Conservation (phyloP, 2,113 vertebrate species). For the Crotalus helleri region DNA sequence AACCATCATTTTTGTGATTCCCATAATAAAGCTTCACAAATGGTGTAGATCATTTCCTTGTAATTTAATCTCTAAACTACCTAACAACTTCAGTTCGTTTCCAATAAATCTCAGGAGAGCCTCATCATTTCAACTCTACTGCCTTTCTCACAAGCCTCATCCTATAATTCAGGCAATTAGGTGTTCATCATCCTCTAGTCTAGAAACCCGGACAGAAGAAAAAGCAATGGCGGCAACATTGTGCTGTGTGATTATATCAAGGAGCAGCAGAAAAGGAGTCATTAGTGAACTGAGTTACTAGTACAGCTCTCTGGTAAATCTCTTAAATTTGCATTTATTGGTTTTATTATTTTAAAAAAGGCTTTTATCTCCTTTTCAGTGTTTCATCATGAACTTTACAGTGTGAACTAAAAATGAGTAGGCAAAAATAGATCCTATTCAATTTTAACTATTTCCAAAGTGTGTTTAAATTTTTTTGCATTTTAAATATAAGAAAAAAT, state of each 20-base stretch:
- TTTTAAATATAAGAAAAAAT: background rate
- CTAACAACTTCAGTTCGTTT: conserved; percentile 59
- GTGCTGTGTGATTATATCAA: background rate
- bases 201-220: conserved; percentile 18
- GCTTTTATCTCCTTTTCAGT: conserved; percentile 38
- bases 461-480: background rate
- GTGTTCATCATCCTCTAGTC: conserved; percentile 12
- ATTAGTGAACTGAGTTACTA: background rate
- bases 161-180: conserved; percentile 19
- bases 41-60: conserved; percentile 61
- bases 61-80: conserved; percentile 66
- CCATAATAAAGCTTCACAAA: conserved; percentile 60
- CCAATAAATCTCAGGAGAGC: conserved; percentile 54
- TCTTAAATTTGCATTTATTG: conserved; percentile 32
- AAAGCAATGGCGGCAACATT: background rate
- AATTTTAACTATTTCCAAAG: background rate
- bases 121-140: conserved; percentile 42
- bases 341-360: conserved; percentile 29
- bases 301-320: background rate
- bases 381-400: conserved; percentile 33
- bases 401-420: background rate
- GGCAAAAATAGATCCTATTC: conserved; percentile 7
- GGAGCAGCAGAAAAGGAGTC: background rate
- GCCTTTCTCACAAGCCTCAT: background rate
- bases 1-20: conserved; percentile 62